Conservation (phyloP, 2,113 vertebrate species). For the Strix aluco region DNA sequence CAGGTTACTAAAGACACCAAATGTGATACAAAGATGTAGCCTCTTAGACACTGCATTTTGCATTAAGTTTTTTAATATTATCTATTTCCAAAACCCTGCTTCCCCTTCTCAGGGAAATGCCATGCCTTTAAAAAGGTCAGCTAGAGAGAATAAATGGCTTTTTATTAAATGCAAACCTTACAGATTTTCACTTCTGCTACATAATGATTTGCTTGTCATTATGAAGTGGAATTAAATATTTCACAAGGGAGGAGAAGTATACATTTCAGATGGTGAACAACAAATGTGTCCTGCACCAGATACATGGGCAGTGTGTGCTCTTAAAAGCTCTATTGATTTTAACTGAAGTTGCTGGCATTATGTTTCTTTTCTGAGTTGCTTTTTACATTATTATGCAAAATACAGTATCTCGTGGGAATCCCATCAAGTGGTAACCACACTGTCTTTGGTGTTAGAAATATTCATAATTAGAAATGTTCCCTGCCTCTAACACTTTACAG, state of each 20-base stretch:
- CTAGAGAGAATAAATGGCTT: constrained; percentile 17
- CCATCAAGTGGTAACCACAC: background rate
- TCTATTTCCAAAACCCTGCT: constrained; percentile 19
- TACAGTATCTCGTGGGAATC: background rate
- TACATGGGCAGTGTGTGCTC: background rate
- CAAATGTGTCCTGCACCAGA: background rate
- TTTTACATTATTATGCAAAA: background rate
- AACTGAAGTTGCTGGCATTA: background rate
- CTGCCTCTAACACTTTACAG: background rate
- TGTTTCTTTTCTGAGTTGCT: background rate
- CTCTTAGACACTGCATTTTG: background rate
- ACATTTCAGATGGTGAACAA: background rate
- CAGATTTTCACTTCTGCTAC: constrained; percentile 34
- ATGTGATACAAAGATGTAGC: background rate
- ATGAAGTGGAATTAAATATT: background rate
- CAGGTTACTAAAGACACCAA: background rate
- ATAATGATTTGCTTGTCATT: background rate
- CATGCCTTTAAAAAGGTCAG: constrained; percentile 15
- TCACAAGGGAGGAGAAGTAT: background rate
- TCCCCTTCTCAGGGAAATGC: constrained; percentile 34
- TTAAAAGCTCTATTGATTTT: background rate
- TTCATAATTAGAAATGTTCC: background rate
- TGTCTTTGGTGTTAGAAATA: background rate
- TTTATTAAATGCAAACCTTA: constrained; percentile 37
- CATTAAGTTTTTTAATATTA: constrained; percentile 2